phyloP scores from a whole-genome alignment of 2,113 vertebrate species.

The Columba janthina region DNA sequence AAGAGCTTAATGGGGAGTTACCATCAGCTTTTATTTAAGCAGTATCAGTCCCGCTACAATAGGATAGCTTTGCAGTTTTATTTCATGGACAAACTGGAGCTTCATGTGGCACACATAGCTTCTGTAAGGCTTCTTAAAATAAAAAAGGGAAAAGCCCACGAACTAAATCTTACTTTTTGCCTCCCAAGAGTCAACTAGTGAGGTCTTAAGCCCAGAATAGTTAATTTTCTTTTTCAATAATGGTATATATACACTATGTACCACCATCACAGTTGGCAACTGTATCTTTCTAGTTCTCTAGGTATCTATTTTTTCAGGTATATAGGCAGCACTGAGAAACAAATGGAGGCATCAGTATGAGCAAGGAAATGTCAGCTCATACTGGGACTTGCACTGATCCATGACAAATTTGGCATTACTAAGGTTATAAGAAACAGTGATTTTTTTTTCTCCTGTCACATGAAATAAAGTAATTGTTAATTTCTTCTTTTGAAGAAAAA shows the following conservation, averaged over 20 bases:
- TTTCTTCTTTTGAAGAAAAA: background rate
- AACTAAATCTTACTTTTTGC: background rate
- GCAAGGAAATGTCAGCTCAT: background rate
- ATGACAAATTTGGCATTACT: background rate
- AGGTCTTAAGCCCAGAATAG: background rate
- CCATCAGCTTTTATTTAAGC: background rate
- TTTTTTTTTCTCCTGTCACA: background rate
- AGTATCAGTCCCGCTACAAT: background rate
- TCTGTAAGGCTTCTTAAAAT: background rate
- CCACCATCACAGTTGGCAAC: background rate
- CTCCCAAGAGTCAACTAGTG: background rate
- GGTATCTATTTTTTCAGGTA: background rate
- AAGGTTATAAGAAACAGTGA: background rate
- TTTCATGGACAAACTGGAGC: background rate
- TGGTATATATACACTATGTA: background rate
- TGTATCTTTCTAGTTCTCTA: background rate
- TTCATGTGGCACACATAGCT: background rate
- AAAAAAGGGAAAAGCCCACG: background rate
- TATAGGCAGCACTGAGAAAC: background rate
- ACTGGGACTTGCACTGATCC: background rate
- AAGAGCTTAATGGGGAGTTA: background rate
- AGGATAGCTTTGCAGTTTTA: background rate
- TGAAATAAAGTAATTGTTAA: background rate
- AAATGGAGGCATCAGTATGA: background rate
- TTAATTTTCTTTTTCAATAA: background rate